These are phyloP conservation scores for Anisognathus igniventris DNA, from an alignment of 2,797 vertebrate genomes.

Conservation along the genomic window DNA sequence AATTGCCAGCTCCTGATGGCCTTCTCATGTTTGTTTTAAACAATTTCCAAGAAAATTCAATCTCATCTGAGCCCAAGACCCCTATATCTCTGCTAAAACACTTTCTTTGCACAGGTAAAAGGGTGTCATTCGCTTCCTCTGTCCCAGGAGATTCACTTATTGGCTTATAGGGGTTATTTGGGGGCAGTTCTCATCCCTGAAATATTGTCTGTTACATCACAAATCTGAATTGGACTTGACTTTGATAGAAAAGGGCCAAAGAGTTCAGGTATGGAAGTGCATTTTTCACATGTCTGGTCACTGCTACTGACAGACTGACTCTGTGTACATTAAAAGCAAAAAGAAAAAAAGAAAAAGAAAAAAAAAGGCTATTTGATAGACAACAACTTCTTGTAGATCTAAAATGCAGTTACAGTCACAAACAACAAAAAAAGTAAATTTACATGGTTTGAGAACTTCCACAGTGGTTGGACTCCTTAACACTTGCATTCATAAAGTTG, in stretches of 20 bases:
- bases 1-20: not conserved
- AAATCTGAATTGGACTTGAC: not conserved
- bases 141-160: not conserved
- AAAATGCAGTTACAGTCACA: not conserved
- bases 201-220: not conserved
- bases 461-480: not conserved
- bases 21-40: conserved; percentile 28
- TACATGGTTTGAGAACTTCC: not conserved
- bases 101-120: not conserved
- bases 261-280: not conserved
- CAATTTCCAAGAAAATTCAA: not conserved
- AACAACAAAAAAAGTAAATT: not conserved
- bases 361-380: not conserved
- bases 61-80: not conserved
- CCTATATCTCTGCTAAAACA: not conserved
- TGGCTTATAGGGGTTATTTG: not conserved
- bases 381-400: not conserved
- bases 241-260: not conserved
- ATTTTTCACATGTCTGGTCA: not conserved
- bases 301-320: not conserved
- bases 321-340: not conserved
- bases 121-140: not conserved
- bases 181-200: not conserved
- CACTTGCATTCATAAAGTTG: not conserved
- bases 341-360: not conserved